A percentile compares a stretch with the other conserved stretches of the same genome.
These are phyloP conservation scores for Buteo buteo DNA, from an alignment of 2,113 vertebrate genomes.

Conservation along the genomic window DNA sequence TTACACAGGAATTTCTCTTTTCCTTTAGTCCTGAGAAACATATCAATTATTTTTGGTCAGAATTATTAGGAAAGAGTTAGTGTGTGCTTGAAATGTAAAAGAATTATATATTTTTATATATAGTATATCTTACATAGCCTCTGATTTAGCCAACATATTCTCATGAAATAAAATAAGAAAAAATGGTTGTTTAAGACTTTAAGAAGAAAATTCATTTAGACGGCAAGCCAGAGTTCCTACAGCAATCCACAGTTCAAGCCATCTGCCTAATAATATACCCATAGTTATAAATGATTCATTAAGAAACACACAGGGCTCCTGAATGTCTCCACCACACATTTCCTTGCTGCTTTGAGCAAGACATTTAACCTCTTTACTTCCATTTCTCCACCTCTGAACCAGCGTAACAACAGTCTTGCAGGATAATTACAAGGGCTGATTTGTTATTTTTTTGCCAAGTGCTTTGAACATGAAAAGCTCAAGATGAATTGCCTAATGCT, in stretches of 20 bases:
- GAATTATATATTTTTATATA: neutral
- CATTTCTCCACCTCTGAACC: conserved; percentile 27
- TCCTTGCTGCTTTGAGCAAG: conserved; percentile 3
- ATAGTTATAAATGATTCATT: conserved; percentile 47
- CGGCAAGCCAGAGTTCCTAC: neutral
- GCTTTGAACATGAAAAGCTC: neutral
- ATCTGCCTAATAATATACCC: conserved; percentile 26
- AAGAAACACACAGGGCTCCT: conserved; percentile 37
- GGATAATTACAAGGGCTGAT: neutral
- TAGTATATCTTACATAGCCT: neutral
- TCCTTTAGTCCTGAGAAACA: neutral
- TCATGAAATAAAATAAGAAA: neutral
- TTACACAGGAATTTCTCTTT: neutral
- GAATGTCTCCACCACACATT: conserved; percentile 48
- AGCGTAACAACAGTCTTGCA: neutral
- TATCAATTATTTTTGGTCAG: neutral
- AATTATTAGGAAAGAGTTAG: neutral
- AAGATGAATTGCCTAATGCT: neutral
- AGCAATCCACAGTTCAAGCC: conserved; percentile 7
- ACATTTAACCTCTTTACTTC: conserved; percentile 29
- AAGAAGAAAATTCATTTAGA: conserved; percentile 12
- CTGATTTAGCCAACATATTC: neutral
- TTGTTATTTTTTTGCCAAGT: neutral
- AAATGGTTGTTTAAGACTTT: neutral
- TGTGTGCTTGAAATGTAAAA: neutral